Conservation (phyloP, 2,797 vertebrate species). For the Brachyrhaphis roseni region DNA sequence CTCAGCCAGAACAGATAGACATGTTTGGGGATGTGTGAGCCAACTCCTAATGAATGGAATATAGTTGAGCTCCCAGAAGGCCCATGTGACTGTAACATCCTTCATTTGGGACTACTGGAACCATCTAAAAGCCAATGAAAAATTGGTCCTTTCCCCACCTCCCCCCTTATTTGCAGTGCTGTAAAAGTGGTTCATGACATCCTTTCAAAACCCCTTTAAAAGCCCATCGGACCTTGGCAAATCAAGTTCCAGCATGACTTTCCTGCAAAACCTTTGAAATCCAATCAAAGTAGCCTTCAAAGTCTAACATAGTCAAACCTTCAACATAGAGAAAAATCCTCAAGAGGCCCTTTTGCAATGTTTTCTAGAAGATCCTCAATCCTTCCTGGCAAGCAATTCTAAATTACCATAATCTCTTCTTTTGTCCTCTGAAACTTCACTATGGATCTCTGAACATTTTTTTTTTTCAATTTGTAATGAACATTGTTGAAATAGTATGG, state of each 20-base stretch:
- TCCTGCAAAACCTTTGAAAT: slow-evolving; percentile 3
- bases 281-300: neutral
- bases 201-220: neutral
- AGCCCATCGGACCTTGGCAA: neutral
- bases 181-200: slow-evolving; percentile 1
- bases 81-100: neutral
- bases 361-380: neutral
- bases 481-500: neutral
- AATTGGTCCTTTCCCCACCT: neutral
- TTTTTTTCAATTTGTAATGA: neutral
- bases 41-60: slow-evolving; percentile 10
- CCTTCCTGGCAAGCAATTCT: neutral
- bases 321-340: neutral
- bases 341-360: neutral
- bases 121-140: slow-evolving; percentile 7
- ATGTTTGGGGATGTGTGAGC: slow-evolving; percentile 26
- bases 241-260: neutral
- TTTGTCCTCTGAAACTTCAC: neutral
- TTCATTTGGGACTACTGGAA: neutral
- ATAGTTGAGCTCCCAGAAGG: slow-evolving; percentile 8
- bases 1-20: slow-evolving; percentile 20
- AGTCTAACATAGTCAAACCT: neutral
- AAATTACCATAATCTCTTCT: neutral
- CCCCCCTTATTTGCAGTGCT: neutral
- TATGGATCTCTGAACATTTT: neutral